phyloP scores from a whole-genome alignment of 2,888 invertebrate genomes.

The Andrena haemorrhoa region DNA sequence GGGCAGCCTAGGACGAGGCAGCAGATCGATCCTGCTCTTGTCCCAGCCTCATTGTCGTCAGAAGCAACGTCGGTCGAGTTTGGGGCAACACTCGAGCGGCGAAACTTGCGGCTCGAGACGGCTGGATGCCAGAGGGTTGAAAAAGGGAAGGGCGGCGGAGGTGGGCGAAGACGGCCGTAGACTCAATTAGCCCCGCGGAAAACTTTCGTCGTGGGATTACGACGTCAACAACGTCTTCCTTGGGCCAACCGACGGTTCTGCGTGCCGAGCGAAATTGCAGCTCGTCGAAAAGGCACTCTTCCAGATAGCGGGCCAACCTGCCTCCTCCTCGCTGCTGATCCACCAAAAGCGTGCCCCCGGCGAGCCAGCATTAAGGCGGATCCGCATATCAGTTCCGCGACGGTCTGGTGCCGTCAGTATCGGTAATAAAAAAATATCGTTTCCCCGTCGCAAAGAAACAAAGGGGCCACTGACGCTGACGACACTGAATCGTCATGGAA shows the following conservation, averaged over 20 bases:
- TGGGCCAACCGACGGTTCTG: slow-evolving; percentile 56
- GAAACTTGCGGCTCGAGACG: slow-evolving; percentile 64
- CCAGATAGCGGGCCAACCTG: slow-evolving; percentile 41
- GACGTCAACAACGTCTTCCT: slow-evolving; percentile 76
- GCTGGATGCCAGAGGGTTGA: slow-evolving; percentile 16
- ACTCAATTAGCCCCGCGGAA: slow-evolving; percentile 78
- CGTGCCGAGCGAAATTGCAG: slow-evolving; percentile 60
- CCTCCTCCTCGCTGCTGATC: slow-evolving; percentile 25
- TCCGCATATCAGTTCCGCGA: too few relatives aligned
- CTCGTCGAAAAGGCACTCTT: slow-evolving; percentile 67
- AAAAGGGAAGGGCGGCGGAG: slow-evolving; percentile 7
- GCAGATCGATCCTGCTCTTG: slow-evolving; percentile 57
- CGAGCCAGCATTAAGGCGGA: slow-evolving; percentile 7
- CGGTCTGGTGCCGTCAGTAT: too few relatives aligned
- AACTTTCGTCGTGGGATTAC: slow-evolving; percentile 77
- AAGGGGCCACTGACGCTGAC: too few relatives aligned
- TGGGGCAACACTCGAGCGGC: slow-evolving; percentile 57
- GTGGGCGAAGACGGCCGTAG: slow-evolving; percentile 51
- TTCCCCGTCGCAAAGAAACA: too few relatives aligned
- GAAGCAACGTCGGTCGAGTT: slow-evolving; percentile 49
- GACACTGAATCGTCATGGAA: too few relatives aligned
- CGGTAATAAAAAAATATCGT: too few relatives aligned
- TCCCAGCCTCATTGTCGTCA: slow-evolving; percentile 54
- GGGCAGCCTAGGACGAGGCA: neutral
- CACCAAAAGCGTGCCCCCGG: slow-evolving; percentile 27